Evolutionary conservation across 2,797 vertebrate species (phyloP).

Genomic region (Enteromius trimaculatus): DNA sequence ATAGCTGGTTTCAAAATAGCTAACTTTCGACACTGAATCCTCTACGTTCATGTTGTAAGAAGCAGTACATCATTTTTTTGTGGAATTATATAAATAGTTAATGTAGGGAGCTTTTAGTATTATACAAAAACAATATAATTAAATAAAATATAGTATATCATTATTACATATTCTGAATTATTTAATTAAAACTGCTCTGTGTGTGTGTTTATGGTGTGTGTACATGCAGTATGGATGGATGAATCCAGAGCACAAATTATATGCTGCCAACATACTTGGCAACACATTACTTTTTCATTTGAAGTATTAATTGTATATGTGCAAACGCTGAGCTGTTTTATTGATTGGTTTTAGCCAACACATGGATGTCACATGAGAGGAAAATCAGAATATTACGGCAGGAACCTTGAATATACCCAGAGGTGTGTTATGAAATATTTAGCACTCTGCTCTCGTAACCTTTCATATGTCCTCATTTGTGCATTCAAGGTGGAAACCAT

Average conservation of each 20-base stretch:
- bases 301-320: neutral
- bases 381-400: neutral
- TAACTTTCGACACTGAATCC: neutral
- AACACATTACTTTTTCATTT: neutral
- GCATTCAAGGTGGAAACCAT: conserved; percentile 94
- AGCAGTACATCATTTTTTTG: neutral
- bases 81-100: neutral
- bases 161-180: neutral
- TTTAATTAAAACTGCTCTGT: neutral
- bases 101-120: neutral
- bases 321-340: neutral
- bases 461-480: conserved; percentile 28
- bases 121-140: neutral
- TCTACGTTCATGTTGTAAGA: neutral
- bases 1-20: conserved; percentile 29
- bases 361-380: conserved; percentile 16
- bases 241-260: neutral
- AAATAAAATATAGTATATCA: neutral
- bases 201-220: neutral
- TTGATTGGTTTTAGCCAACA: neutral
- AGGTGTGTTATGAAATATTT: conserved; percentile 50
- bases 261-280: neutral
- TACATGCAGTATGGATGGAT: neutral
- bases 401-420: conserved; percentile 21
- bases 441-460: conserved; percentile 31